A percentile compares a stretch with the other conserved stretches of the same genome.
These are phyloP conservation scores for Dynastes grantii DNA, from an alignment of 2,888 invertebrate species.

Conservation along the genomic window DNA sequence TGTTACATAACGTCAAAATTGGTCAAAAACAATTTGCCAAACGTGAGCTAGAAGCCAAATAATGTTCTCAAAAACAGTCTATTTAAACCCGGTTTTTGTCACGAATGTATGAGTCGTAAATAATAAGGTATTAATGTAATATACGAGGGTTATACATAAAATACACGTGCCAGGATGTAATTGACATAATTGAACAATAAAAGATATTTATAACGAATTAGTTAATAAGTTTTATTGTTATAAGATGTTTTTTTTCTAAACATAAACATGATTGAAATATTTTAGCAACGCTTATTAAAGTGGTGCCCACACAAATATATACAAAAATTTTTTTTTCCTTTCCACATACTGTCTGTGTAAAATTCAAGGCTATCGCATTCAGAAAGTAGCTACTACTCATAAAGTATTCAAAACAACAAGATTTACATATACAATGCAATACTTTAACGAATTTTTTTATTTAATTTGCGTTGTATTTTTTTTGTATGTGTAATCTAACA, in stretches of 20 bases:
- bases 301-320: not conserved
- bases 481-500: no score
- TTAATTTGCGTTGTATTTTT: not conserved
- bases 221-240: no score
- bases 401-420: slow-evolving; percentile 3
- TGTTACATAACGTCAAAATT: slow-evolving; percentile 8
- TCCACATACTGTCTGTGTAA: slow-evolving; percentile 1
- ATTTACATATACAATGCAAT: slow-evolving; percentile 4
- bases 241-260: no score
- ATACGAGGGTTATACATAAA: no score
- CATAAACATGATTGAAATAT: no score
- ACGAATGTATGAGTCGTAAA: no score
- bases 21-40: slow-evolving; percentile 5
- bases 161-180: no score
- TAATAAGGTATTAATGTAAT: no score
- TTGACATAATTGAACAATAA: no score
- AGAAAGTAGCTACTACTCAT: not conserved
- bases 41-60: not conserved
- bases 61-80: not conserved
- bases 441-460: not conserved
- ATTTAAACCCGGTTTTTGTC: no score
- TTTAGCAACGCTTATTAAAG: not conserved
- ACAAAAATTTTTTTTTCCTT: not conserved
- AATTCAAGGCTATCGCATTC: slow-evolving; percentile 17
- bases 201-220: no score